Conservation (phyloP, 2,797 vertebrate genomes). For the Otus scops region DNA sequence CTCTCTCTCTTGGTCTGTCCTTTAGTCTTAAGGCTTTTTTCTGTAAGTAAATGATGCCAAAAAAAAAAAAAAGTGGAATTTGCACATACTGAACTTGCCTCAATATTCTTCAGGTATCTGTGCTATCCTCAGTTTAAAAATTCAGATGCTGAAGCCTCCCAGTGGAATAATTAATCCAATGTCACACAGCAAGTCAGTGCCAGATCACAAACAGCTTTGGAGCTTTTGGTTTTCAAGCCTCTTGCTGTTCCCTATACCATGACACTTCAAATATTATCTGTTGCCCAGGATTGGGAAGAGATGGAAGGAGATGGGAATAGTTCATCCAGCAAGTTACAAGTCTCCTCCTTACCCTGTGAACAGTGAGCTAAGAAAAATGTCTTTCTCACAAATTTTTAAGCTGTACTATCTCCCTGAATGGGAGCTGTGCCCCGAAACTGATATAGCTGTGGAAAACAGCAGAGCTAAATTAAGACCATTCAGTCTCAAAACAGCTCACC, state of each 20-base stretch:
- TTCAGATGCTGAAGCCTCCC: background rate
- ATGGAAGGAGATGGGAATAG: background rate
- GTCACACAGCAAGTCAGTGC: background rate
- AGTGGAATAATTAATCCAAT: slow-evolving; percentile 11
- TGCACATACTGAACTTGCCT: background rate
- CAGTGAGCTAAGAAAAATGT: background rate
- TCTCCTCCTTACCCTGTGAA: background rate
- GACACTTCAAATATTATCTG: background rate
- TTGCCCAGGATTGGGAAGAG: background rate
- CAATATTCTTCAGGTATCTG: background rate
- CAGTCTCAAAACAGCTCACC: background rate
- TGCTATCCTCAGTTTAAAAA: background rate
- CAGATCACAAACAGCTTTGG: background rate
- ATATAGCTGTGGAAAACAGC: background rate
- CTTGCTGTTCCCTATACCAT: background rate
- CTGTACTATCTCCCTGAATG: background rate
- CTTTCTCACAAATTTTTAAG: background rate
- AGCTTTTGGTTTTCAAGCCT: background rate
- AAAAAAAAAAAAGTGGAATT: background rate
- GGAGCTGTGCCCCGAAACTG: background rate
- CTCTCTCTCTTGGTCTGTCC: background rate
- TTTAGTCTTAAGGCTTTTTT: background rate
- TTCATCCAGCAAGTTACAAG: background rate
- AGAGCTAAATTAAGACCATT: background rate
- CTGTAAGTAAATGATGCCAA: background rate